These are phyloP conservation scores for Tenthredo distinguenda DNA, from an alignment of 2,888 invertebrate genomes.

Conservation along the genomic window DNA sequence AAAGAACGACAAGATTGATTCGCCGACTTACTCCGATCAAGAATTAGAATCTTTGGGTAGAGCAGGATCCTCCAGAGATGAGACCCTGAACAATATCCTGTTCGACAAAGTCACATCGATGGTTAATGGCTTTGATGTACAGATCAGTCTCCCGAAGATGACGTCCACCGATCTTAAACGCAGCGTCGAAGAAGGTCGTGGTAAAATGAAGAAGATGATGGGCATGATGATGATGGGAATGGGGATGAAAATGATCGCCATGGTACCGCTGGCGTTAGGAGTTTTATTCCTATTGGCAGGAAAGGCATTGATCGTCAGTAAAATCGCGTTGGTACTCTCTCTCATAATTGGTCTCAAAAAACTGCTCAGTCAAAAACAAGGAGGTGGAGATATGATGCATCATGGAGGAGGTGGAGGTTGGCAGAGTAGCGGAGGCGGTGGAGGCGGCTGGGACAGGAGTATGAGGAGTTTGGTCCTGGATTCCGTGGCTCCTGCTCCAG, in stretches of 20 bases:
- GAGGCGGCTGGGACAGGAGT: slow-evolving; percentile 85
- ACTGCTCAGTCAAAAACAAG: slow-evolving; percentile 85
- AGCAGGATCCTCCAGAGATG: slow-evolving; percentile 83
- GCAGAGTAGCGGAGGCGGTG: slow-evolving; percentile 64
- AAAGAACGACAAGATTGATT: slow-evolving; percentile 77
- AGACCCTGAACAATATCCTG: slow-evolving; percentile 84
- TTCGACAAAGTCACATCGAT: slow-evolving; percentile 86
- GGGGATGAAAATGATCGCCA: slow-evolving; percentile 90
- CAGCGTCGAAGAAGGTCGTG: slow-evolving; percentile 89
- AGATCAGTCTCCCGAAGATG: slow-evolving; percentile 88
- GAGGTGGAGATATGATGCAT: slow-evolving; percentile 79
- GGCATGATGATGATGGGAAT: slow-evolving; percentile 94
- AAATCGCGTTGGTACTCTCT: slow-evolving; percentile 89
- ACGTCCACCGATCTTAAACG: slow-evolving; percentile 85
- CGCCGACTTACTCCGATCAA: slow-evolving; percentile 80
- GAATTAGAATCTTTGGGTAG: slow-evolving; percentile 87
- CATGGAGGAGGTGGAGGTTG: slow-evolving; percentile 72
- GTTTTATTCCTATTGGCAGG: slow-evolving; percentile 90
- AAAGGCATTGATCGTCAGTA: slow-evolving; percentile 90
- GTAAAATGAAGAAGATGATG: slow-evolving; percentile 95
- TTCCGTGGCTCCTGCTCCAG: slow-evolving; percentile 75
- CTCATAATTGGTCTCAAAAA: slow-evolving; percentile 92
- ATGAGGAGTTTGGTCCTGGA: slow-evolving; percentile 63
- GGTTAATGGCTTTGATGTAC: slow-evolving; percentile 87
- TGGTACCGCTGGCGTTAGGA: slow-evolving; percentile 90